Base-by-base conservation (phyloP, 2,113 vertebrate genomes). In the Pseudopodoces humilis region DNA sequence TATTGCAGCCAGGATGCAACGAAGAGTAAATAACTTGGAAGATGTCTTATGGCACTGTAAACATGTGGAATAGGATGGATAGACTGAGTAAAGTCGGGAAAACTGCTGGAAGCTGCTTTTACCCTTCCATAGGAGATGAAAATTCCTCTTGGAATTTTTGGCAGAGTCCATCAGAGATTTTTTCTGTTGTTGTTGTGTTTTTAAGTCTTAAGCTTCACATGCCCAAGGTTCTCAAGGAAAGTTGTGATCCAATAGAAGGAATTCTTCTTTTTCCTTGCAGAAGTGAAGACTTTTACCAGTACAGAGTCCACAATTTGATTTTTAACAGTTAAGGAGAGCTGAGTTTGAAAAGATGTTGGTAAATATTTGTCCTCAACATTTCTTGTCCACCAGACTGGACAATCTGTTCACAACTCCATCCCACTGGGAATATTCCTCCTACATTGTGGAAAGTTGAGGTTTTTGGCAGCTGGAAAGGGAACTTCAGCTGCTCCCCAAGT, bases 1-100 rank as follows among this genome's bases (percentile, higher is more conserved):
- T 86, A 88, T 64, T 75, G 83, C 64, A 94, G 71, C 64, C 80
- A 86, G 83, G 72, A 60, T 92, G 69, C 84, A 94, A 21, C 24
- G 87, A 89, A 71, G 70, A 85, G 77, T 79, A 90, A 91, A 85
- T 75, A 89, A 74, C 58, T 27, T 15, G 15, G 74, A 12, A 65
- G 84, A 76, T 58, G 80, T 41, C 46, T 88, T 22, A 9, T 52
- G 72, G 43, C 14, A 7, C 83, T 76, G 65, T 78, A 70, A 92
- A 71, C 86, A 2, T 10, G 68, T 37, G 72, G 78, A 53, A 27
- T 10, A 28, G 65, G 43, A 23, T 18, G 58, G 52, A 43, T 4
- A 3, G 4, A 1, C 53, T 8, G 53, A 49, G 39, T 9, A 3
- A 39, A 65, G 28, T 2, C 2, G 2, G 67, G 68, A 24, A 33